Evolutionary conservation across 2,797 vertebrate genomes (phyloP).

Genomic region (Paguma larvata): DNA sequence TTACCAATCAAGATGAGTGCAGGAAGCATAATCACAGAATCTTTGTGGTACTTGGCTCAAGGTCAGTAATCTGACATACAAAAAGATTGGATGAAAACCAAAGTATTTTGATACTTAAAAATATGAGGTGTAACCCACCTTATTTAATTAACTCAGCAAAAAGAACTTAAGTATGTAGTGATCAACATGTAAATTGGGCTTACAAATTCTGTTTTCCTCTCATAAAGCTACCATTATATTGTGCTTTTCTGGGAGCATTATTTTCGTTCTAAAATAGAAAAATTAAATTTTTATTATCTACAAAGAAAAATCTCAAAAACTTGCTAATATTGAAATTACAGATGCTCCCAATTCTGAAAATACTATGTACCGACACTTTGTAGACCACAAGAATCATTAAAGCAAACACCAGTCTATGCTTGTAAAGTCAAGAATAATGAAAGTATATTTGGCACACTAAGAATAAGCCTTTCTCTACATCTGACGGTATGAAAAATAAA

Average conservation of each 20-base stretch:
- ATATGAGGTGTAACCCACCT: not conserved
- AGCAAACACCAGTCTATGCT: not conserved
- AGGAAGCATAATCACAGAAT: not conserved
- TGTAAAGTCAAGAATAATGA: slow-evolving; percentile 46
- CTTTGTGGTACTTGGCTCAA: not conserved
- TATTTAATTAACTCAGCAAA: slow-evolving; percentile 41
- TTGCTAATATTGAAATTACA: not conserved
- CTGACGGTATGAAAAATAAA: slow-evolving; percentile 62
- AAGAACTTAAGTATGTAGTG: not conserved
- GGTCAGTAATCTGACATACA: not conserved
- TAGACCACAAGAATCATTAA: slow-evolving; percentile 23
- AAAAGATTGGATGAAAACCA: not conserved
- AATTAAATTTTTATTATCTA: slow-evolving; percentile 24
- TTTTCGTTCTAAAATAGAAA: slow-evolving; percentile 26
- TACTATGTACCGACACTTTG: not conserved
- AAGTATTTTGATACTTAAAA: slow-evolving; percentile 5
- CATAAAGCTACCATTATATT: not conserved
- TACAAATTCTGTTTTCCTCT: not conserved
- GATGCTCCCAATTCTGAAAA: not conserved
- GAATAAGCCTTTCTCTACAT: slow-evolving; percentile 55
- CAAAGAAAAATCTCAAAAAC: not conserved
- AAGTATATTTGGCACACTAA: slow-evolving; percentile 61
- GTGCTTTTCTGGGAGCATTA: not conserved
- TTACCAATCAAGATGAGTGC: not conserved
- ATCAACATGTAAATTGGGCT: not conserved